Conservation (phyloP, 2,888 invertebrate genomes). For the Euproctis similis region DNA sequence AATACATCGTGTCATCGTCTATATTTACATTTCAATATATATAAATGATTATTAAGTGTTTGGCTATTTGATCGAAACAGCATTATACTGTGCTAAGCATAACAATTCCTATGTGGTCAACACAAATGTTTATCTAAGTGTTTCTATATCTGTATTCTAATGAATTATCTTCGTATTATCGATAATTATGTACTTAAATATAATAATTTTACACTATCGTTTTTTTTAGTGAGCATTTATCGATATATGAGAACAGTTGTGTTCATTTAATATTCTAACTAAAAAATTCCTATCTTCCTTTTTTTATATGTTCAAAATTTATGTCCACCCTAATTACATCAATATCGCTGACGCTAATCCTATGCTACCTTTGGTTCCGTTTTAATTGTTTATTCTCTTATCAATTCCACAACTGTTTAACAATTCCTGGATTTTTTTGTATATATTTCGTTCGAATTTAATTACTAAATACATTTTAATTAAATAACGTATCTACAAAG, state of each 20-base stretch:
- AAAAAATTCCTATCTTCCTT: conserved; percentile 11
- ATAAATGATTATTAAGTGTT: conserved; percentile 16
- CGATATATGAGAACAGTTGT: conserved; percentile 20
- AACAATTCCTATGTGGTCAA: conserved; percentile 14
- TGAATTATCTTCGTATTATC: conserved; percentile 19
- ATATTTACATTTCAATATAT: conserved; percentile 28
- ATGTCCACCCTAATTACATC: conserved; percentile 16
- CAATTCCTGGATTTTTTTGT: conserved; percentile 58
- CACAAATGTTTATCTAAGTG: conserved; percentile 14
- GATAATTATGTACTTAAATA: conserved; percentile 15
- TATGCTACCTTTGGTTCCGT: conserved; percentile 57
- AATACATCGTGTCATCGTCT: conserved; percentile 40
- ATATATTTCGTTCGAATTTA: conserved; percentile 19
- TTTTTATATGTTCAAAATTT: conserved; percentile 10
- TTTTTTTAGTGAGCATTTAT: conserved; percentile 21
- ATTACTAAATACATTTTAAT: too few species aligned
- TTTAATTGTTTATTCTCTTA: conserved; percentile 46
- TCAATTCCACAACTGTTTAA: conserved; percentile 60
- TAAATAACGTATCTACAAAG: too few species aligned
- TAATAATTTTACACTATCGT: conserved; percentile 13
- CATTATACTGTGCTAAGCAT: conserved; percentile 19
- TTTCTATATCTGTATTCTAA: conserved; percentile 19
- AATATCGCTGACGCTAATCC: conserved; percentile 20
- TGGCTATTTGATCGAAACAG: conserved; percentile 18
- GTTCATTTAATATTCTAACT: conserved; percentile 12